These are phyloP conservation scores for Kryphioiulus occultus DNA, from an alignment of 2,888 invertebrate genomes.

Conservation along the genomic window DNA sequence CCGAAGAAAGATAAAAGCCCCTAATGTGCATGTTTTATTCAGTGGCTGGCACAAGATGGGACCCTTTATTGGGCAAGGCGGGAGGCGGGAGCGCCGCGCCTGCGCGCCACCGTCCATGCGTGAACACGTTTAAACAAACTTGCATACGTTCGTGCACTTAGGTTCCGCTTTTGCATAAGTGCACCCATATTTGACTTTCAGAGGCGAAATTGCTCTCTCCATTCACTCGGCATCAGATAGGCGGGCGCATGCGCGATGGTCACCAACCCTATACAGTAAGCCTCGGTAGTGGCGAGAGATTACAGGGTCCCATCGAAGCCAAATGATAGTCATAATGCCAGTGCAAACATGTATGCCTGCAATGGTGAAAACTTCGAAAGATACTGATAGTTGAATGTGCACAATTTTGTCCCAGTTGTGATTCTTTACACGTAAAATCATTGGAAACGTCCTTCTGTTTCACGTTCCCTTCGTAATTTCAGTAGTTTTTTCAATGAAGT, in stretches of 20 bases:
- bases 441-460: no score
- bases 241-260: background rate
- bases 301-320: background rate
- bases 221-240: background rate
- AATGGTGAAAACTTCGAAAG: no score
- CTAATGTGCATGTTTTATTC: slow-evolving; percentile 39
- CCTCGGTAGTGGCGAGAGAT: background rate
- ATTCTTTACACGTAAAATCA: no score
- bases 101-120: background rate
- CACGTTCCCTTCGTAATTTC: no score
- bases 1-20: slow-evolving; percentile 37
- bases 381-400: no score
- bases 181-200: background rate
- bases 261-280: background rate
- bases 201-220: background rate
- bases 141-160: slow-evolving; percentile 5
- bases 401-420: no score
- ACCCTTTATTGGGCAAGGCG: slow-evolving; percentile 37
- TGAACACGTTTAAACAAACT: background rate
- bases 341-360: no score
- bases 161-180: slow-evolving; percentile 5
- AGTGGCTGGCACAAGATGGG: slow-evolving; percentile 27
- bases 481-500: no score
- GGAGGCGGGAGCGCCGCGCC: background rate
- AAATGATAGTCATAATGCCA: no score